Percentiles rank a stretch among this genome's conserved stretches.
These are phyloP conservation scores for Amblyopsis hoosieri DNA, from an alignment of 2,797 vertebrate genomes.

Conservation along the genomic window DNA sequence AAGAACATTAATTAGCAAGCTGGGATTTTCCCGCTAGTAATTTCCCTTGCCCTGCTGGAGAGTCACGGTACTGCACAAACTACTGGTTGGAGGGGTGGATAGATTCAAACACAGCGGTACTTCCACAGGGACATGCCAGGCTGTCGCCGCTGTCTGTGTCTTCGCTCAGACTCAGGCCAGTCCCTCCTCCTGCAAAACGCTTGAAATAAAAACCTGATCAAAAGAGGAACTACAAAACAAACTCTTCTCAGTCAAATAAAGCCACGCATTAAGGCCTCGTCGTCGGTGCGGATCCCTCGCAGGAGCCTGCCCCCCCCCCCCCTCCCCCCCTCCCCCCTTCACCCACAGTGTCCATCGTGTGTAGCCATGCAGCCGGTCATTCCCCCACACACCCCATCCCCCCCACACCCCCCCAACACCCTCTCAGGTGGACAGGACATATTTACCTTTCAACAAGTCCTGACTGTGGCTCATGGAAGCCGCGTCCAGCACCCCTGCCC, in stretches of 20 bases:
- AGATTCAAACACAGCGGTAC: slow-evolving; percentile 69
- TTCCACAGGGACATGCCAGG: slow-evolving; percentile 76
- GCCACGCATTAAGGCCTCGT: too few relatives aligned
- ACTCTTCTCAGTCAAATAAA: slow-evolving; percentile 3
- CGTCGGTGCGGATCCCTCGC: slow-evolving; percentile 20
- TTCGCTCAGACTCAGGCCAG: slow-evolving; percentile 50
- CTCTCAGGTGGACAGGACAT: slow-evolving; percentile 82
- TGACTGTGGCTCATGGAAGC: slow-evolving; percentile 78
- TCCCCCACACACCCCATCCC: slow-evolving; percentile 49
- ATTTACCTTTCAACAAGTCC: slow-evolving; percentile 87
- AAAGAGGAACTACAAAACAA: slow-evolving; percentile 42
- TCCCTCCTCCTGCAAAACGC: slow-evolving; percentile 54
- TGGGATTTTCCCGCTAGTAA: too few relatives aligned
- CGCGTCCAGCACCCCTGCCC: slow-evolving; percentile 75
- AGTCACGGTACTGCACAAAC: too few relatives aligned
- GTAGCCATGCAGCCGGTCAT: slow-evolving; percentile 54
- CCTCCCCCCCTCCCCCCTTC: slow-evolving; percentile 48
- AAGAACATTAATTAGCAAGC: too few relatives aligned
- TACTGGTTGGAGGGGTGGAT: too few relatives aligned
- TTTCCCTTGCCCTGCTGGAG: too few relatives aligned
- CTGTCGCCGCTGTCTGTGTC: slow-evolving; percentile 49
- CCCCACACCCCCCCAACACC: slow-evolving; percentile 49
- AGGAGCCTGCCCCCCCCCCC: slow-evolving; percentile 54
- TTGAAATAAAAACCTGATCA: slow-evolving; percentile 60
- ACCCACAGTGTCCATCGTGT: slow-evolving; percentile 18